Evolutionary conservation across 2,888 invertebrate genomes (phyloP), one percentile per base, ranked within the genome.

Genomic region (Zelleria hepariella): DNA sequence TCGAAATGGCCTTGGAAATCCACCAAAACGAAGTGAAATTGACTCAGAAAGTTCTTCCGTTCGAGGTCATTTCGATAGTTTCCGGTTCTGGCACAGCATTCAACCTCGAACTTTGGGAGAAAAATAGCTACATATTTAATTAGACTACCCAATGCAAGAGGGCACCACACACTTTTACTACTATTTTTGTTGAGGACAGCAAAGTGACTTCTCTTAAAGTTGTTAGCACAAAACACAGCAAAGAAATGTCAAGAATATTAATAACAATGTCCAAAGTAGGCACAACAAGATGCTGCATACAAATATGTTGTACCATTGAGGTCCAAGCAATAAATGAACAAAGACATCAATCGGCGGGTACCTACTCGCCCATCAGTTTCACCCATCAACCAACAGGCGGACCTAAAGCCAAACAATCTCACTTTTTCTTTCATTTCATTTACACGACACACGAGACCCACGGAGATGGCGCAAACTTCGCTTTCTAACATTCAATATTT

Each of bases 391-490:
- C 66, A 72, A 72, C 70, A 63, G 42, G 55, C 68, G 67, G 74
- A 81, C 71, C 80, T 80, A 86, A 84, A 83, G 76, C 77, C 84
- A 86, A 86, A 86, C 77, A 86, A 78, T 80, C 80, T 69, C 81
- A 87, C 88, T 88, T 86, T 88, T 88, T 87, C 87, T 87, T 84
- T 86, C 86, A 73, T 82, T 80, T 81, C 80, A 82, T 87, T 86
- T 84, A 67, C 83, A 82, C 80, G 73, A 78, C 77, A 77, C 75
- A 76, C 69, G 68, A 69, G 72, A 69, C 64, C 70, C 67, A 74
- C 74, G 74, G 80, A 69, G 73, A 75, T 82, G 80, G 77, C 74
- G 77, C 79, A 80, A 84, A 86, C 82, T 75, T 74, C 83, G 80
- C 88, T 88, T 88, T 88, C 88, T 87, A 86, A 77, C 79, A 82